Percentiles rank a stretch among this genome's conserved stretches.
Conservation (phyloP, 2,113 vertebrate genomes). For the Danio rerio region DNA sequence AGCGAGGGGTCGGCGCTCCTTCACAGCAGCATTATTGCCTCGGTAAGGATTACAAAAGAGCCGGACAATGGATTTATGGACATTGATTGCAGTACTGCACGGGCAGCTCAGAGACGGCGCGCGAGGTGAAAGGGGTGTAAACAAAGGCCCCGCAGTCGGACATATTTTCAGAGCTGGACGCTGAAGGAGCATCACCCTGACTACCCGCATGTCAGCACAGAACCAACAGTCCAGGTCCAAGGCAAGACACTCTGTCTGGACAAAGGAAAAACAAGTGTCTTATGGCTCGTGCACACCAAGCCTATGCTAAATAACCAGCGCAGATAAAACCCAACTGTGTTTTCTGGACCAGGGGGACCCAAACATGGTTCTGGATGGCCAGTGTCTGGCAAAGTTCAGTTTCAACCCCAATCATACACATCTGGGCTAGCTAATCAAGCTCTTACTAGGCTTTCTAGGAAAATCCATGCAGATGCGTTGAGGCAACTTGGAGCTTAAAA, state of each 20-base stretch:
- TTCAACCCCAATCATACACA: no score
- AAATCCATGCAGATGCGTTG: no score
- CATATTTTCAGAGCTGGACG: constrained; percentile 43
- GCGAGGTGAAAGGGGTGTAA: constrained; percentile 40
- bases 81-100: constrained; percentile 55
- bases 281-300: neutral
- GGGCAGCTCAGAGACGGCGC: neutral
- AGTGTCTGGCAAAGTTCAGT: no score
- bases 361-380: no score
- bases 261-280: constrained; percentile 42
- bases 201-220: constrained; percentile 55
- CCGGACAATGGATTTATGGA: constrained; percentile 60
- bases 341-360: no score
- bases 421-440: no score
- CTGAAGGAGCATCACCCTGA: constrained; percentile 57
- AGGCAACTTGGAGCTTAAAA: no score
- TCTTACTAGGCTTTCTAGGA: no score
- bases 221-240: neutral
- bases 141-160: constrained; percentile 52
- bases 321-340: no score
- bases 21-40: constrained; percentile 53
- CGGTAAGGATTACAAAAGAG: constrained; percentile 57
- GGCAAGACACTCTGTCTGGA: constrained; percentile 41
- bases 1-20: constrained; percentile 35
- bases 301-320: no score